Conservation (phyloP, 2,797 vertebrate genomes). For the Tenualosa thibaudeaui region DNA sequence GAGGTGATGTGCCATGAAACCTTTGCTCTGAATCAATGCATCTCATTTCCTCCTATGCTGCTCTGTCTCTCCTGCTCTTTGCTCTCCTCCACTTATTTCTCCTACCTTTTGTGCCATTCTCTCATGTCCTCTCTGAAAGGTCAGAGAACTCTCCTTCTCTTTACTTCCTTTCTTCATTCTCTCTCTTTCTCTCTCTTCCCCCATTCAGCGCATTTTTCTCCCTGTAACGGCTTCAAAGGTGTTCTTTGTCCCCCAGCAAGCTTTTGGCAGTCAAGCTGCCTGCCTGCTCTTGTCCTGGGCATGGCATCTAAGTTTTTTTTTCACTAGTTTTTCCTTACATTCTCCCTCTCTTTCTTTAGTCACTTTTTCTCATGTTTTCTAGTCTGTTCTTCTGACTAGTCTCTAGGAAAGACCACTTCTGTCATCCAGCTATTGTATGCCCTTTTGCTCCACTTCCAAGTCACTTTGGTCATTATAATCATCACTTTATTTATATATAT, state of each 20-base stretch:
- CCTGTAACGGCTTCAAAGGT: neutral
- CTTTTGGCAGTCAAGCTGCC: neutral
- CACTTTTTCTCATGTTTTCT: neutral
- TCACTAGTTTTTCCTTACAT: neutral
- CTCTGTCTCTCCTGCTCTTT: neutral
- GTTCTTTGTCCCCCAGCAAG: neutral
- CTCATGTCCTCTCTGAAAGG: slow-evolving; percentile 7
- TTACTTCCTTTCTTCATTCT: neutral
- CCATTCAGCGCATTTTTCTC: neutral
- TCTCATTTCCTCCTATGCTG: neutral
- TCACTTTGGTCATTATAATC: too few species aligned
- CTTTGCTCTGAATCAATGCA: neutral
- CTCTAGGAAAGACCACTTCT: neutral
- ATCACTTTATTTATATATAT: too few species aligned
- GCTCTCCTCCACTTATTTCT: neutral
- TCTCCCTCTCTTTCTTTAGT: neutral
- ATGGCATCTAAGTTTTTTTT: neutral
- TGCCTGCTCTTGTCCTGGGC: neutral
- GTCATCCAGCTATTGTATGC: neutral
- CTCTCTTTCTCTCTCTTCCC: neutral
- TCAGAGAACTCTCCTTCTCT: neutral
- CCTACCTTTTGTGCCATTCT: neutral
- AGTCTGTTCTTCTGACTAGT: neutral
- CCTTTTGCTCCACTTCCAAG: neutral
- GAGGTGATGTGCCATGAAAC: neutral